Evolutionary conservation across 2,797 vertebrate species (phyloP).

Genomic region (Vipera ursinii): DNA sequence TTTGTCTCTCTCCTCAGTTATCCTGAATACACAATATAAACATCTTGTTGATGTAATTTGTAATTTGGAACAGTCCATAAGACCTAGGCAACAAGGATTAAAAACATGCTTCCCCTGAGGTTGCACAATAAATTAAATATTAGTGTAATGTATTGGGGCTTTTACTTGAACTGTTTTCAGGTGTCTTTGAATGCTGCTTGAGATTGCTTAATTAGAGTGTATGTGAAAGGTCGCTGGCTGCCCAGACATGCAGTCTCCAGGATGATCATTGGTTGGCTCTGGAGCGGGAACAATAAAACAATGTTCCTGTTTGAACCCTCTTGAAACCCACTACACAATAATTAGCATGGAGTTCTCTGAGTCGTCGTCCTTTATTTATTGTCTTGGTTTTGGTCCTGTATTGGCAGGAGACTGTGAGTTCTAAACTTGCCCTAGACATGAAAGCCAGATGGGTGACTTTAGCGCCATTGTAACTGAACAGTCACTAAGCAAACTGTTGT

Average conservation of each 20-base stretch:
- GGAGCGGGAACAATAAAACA: no score
- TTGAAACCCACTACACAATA: no score
- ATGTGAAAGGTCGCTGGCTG: no score
- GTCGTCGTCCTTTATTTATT: background rate
- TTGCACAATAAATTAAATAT: background rate
- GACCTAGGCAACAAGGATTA: background rate
- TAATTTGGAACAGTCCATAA: background rate
- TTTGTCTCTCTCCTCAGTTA: background rate
- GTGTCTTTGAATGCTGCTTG: no score
- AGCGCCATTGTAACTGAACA: no score
- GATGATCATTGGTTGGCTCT: no score
- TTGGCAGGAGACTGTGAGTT: background rate
- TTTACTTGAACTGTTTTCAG: no score
- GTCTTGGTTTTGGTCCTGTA: background rate
- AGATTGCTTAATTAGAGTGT: no score
- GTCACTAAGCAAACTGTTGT: no score
- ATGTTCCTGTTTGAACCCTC: no score
- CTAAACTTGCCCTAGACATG: background rate
- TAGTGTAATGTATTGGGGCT: background rate
- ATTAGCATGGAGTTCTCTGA: no score
- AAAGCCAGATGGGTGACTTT: background rate
- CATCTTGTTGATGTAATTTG: background rate
- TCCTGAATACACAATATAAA: background rate
- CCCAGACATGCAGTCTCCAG: no score
- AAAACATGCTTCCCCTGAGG: background rate